These are phyloP conservation scores for Acanthosepion esculentum DNA, from an alignment of 2,888 invertebrate species.

Conservation along the genomic window DNA sequence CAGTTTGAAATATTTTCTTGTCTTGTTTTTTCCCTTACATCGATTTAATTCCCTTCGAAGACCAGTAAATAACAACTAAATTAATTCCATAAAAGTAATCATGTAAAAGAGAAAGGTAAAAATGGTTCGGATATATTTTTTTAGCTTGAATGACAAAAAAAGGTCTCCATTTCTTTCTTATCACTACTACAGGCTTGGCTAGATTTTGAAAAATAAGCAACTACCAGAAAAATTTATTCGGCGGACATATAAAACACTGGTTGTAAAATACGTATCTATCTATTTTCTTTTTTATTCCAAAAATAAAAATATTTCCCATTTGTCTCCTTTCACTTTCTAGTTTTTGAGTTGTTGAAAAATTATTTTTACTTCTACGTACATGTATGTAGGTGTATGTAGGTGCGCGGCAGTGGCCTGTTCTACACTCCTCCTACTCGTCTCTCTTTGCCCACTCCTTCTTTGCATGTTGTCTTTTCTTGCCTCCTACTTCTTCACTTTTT, in stretches of 20 bases:
- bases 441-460: background rate
- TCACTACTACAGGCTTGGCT: background rate
- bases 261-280: background rate
- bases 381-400: background rate
- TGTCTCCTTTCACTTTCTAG: background rate
- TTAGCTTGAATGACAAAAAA: background rate
- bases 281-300: background rate
- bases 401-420: background rate
- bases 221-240: background rate
- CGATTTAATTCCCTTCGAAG: background rate
- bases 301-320: background rate
- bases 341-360: conserved; percentile 21
- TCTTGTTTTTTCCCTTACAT: background rate
- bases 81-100: background rate
- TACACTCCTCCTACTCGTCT: background rate
- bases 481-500: background rate
- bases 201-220: background rate
- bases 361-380: background rate
- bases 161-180: background rate
- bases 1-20: background rate
- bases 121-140: background rate
- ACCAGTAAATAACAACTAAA: background rate
- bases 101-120: background rate
- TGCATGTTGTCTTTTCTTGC: background rate
- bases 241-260: background rate